A percentile compares a stretch with the other conserved stretches of the same genome.
Conservation (phyloP, 1,140 invertebrate genomes). For the Panagrolaimus sp. region DNA sequence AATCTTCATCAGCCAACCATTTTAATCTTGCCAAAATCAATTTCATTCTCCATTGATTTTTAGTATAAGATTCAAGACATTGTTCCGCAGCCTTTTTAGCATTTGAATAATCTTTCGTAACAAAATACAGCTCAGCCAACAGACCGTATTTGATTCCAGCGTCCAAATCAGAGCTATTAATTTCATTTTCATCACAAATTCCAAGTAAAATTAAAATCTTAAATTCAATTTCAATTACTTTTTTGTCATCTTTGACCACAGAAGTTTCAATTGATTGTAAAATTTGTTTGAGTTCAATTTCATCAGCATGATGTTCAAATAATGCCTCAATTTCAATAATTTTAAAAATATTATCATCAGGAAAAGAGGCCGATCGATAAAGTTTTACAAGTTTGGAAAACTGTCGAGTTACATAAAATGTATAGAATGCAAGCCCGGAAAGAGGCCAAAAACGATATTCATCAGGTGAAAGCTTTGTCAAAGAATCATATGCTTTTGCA, state of each 20-base stretch:
- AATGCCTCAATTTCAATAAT: background rate
- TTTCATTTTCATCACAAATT: background rate
- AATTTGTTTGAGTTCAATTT: background rate
- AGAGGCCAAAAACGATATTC: background rate
- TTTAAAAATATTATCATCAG: background rate
- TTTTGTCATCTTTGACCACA: background rate
- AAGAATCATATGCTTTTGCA: background rate
- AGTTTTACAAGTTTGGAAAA: background rate
- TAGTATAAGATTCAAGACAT: background rate
- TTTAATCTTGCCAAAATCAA: background rate
- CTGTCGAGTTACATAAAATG: background rate
- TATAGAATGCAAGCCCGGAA: background rate
- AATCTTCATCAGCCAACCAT: conserved; percentile 3
- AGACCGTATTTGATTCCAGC: background rate
- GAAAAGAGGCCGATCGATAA: background rate
- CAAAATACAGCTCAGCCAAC: background rate
- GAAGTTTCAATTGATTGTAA: background rate
- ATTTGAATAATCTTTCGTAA: background rate
- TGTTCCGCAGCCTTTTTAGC: background rate
- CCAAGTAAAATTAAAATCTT: background rate
- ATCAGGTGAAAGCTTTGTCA: background rate
- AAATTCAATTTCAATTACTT: background rate
- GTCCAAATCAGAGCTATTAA: background rate
- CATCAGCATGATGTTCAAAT: background rate
- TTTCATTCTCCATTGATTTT: conserved; percentile 1